Base-by-base conservation (phyloP, 2,888 invertebrate genomes). In the Callosobruchus maculatus region DNA sequence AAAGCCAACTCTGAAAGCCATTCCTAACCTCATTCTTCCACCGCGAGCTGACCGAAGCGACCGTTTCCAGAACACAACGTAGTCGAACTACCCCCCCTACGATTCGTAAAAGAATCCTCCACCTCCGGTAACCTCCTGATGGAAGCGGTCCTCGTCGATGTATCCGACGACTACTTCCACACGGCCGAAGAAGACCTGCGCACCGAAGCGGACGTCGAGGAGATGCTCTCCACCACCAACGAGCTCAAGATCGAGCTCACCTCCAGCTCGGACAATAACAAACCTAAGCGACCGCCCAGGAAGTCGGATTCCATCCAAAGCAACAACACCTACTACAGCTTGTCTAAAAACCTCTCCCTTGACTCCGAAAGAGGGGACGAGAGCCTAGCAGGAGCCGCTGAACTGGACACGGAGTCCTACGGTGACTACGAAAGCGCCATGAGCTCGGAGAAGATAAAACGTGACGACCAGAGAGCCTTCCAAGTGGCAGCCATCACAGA, bases 111-210 rank as follows among this genome's bases (percentile, higher is more conserved):
- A 86, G 96, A 97, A 88, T 94, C 96, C 0, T 95, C 96, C 0
- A 95, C 93, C 9, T 95, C 95, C 0, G 95, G 96, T 4, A 95
- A 96, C 84, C 88, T 97, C 0, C 85, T 95, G 0, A 95, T 97
- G 95, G 96, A 97, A 88, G 97, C 97, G 0, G 94, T 96, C 26
- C 93, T 97, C 20, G 96, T 97, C 72, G 97, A 97, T 78, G 95
- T 97, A 0, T 93, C 94, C 0, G 94, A 95, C 0, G 95, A 96
- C 79, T 95, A 94, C 81, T 96, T 95, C 82, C 90, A 90, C 0
- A 89, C 92, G n/a, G 92, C 92, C 2, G 95, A 95, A 82, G 95
- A 95, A 82, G 96, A 96, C 84, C 88, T 94, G 76, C 90, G 95
- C 73, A 96, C 96, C 0, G 96, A 96, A 87, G 95, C 95, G 0